phyloP scores from a whole-genome alignment of 2,797 vertebrate species.

The Sebastes trivittatus region DNA sequence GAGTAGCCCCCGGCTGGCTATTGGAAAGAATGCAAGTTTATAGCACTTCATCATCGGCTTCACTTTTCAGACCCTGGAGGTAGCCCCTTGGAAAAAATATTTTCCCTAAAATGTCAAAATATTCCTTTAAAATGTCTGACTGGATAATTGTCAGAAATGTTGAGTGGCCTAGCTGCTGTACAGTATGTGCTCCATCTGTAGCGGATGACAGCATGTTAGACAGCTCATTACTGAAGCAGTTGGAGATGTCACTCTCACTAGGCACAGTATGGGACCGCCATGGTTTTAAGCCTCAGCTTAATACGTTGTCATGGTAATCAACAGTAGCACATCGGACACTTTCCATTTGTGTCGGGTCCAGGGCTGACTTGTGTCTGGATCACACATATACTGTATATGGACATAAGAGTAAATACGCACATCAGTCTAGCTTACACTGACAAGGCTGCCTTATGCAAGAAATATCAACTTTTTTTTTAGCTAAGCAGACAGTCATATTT shows the following conservation, averaged over 20 bases:
- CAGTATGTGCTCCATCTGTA: slow-evolving; percentile 64
- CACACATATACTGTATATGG: slow-evolving; percentile 13
- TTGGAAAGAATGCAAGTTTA: too few relatives aligned
- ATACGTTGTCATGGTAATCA: slow-evolving; percentile 73
- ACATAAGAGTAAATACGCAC: slow-evolving; percentile 17
- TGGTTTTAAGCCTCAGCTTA: slow-evolving; percentile 66
- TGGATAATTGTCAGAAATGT: slow-evolving; percentile 43
- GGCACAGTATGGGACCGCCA: slow-evolving; percentile 69
- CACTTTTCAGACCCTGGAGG: too few relatives aligned
- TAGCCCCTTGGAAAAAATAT: background rate
- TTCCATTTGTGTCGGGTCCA: slow-evolving; percentile 37
- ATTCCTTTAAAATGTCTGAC: slow-evolving; percentile 17
- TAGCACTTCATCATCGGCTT: too few relatives aligned
- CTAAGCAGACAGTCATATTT: background rate
- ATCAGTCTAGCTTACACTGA: slow-evolving; percentile 16
- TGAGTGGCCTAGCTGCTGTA: slow-evolving; percentile 33
- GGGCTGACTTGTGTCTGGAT: slow-evolving; percentile 18
- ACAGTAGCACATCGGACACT: slow-evolving; percentile 55
- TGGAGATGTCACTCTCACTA: slow-evolving; percentile 75
- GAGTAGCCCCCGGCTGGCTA: too few relatives aligned
- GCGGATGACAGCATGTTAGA: slow-evolving; percentile 64
- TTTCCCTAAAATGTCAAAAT: slow-evolving; percentile 12
- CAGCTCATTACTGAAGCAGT: slow-evolving; percentile 78
- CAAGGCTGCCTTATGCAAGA: background rate
- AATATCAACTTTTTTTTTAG: slow-evolving; percentile 8